These are phyloP conservation scores for Habropoda laboriosa DNA, from an alignment of 1,140 invertebrate species.

Conservation along the genomic window DNA sequence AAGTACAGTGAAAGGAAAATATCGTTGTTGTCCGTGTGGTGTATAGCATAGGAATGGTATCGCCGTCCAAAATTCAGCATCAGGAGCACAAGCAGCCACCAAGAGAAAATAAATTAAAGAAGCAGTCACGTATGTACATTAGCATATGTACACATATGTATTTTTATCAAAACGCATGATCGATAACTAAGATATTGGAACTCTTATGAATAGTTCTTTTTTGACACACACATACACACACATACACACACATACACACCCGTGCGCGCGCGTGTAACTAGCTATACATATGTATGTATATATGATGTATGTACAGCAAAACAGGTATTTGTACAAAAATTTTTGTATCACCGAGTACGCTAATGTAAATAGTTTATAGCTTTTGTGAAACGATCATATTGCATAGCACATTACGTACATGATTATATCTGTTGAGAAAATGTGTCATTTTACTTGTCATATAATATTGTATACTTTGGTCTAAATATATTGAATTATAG, in stretches of 20 bases:
- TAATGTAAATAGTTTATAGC: not conserved
- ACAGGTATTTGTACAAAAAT: not conserved
- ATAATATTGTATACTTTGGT: too few relatives aligned
- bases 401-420: not conserved
- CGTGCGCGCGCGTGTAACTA: too few relatives aligned
- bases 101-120: constrained; percentile 59
- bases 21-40: constrained; percentile 65
- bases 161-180: not conserved
- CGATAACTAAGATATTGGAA: not conserved
- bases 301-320: too few relatives aligned
- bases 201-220: not conserved
- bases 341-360: not conserved
- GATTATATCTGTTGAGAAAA: not conserved
- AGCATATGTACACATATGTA: constrained; percentile 4
- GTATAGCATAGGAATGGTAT: constrained; percentile 80
- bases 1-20: constrained; percentile 60
- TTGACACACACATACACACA: not conserved
- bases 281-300: too few relatives aligned
- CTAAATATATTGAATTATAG: too few relatives aligned
- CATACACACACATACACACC: too few relatives aligned
- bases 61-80: constrained; percentile 77
- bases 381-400: not conserved
- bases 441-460: not conserved
- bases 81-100: constrained; percentile 67
- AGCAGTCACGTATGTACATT: constrained; percentile 64